phyloP scores from a whole-genome alignment of 2,113 vertebrate species.

The Actinemys pallida region DNA sequence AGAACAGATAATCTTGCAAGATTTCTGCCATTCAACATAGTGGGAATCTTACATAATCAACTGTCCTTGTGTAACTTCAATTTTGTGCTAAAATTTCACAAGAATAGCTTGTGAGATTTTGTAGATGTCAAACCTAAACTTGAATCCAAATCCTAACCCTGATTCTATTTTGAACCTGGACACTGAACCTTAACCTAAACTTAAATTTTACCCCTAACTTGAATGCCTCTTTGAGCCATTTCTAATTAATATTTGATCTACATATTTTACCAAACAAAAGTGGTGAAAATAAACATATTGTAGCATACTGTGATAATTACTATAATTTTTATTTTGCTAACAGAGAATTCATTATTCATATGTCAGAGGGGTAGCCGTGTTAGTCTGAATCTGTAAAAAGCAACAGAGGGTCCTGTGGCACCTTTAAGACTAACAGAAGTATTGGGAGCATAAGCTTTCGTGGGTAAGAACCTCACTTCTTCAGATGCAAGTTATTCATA shows the following conservation, averaged over 20 bases:
- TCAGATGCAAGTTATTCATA: too few relatives aligned
- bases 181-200: background rate
- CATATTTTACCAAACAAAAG: background rate
- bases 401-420: too few relatives aligned
- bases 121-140: background rate
- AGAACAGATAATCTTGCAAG: background rate
- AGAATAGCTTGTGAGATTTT: background rate
- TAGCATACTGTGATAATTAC: background rate
- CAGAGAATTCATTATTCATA: background rate
- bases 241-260: background rate
- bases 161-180: background rate
- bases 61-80: background rate
- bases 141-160: conserved; percentile 9
- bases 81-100: background rate
- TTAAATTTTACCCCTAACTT: background rate
- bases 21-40: background rate
- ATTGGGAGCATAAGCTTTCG: too few relatives aligned
- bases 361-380: too few relatives aligned
- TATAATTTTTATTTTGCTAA: background rate
- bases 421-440: too few relatives aligned
- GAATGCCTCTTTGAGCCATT: background rate
- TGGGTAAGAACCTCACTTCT: too few relatives aligned
- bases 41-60: background rate
- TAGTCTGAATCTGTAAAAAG: too few relatives aligned
- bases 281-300: background rate